Percentiles rank a stretch among this genome's conserved stretches.
Conservation (phyloP, 2,888 invertebrate species). For the Drosophila fulvimacula region DNA sequence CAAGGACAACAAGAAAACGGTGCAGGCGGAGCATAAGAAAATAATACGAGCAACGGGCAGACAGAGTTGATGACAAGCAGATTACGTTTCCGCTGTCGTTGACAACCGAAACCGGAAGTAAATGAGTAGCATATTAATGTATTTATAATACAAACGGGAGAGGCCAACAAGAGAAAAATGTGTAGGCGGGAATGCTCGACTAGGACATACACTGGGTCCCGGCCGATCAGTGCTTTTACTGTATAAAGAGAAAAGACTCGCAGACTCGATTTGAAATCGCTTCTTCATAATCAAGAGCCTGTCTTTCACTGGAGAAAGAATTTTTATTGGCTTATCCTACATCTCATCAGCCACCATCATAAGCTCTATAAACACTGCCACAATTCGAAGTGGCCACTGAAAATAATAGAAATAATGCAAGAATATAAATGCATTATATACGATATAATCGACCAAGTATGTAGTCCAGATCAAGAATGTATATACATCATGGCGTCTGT, state of each 20-base stretch:
- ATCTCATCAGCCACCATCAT: too few species aligned
- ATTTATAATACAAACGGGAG: constrained; percentile 53
- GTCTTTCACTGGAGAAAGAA: too few species aligned
- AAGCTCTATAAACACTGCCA: too few species aligned
- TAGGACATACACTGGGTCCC: neutral
- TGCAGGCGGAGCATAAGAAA: constrained; percentile 32
- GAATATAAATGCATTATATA: too few species aligned
- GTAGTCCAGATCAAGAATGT: neutral
- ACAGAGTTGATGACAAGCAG: constrained; percentile 75
- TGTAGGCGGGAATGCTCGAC: neutral
- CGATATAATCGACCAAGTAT: too few species aligned
- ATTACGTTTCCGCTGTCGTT: constrained; percentile 76
- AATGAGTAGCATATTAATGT: constrained; percentile 67
- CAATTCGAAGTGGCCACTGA: too few species aligned
- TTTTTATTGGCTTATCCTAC: too few species aligned
- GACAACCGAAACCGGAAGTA: constrained; percentile 67
- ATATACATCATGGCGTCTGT: neutral
- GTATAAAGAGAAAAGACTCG: too few species aligned
- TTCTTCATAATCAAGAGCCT: too few species aligned
- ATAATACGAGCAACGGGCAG: constrained; percentile 35
- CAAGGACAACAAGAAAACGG: constrained; percentile 28
- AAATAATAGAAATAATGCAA: too few species aligned
- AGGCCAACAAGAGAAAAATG: neutral
- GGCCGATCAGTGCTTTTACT: neutral
- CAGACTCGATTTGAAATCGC: too few species aligned